Conservation (phyloP, 2,888 invertebrate species). For the Pristionchus japonicus region DNA sequence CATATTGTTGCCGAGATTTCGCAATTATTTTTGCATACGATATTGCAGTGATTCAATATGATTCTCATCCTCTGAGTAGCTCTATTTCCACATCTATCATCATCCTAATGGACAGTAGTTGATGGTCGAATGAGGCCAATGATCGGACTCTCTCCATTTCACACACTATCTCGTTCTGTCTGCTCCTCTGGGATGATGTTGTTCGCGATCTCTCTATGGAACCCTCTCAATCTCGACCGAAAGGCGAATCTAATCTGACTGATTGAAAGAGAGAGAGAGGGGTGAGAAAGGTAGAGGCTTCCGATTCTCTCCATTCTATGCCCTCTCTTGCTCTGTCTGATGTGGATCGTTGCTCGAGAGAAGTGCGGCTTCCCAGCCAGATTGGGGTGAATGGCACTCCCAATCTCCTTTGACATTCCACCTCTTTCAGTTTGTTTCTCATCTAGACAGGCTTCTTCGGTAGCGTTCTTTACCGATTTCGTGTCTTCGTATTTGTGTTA, state of each 20-base stretch:
- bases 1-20: no score
- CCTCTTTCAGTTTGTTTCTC: no score
- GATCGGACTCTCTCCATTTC: no score
- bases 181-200: neutral
- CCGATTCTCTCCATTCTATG: neutral
- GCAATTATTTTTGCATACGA: no score
- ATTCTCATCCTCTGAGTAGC: no score
- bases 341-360: neutral
- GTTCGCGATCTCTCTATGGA: neutral
- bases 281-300: neutral
- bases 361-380: neutral
- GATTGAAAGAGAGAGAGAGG: neutral
- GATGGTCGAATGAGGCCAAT: no score
- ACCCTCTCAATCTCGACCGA: neutral
- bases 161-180: no score
- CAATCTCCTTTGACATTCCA: neutral
- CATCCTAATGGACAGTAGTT: neutral
- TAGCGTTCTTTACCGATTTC: neutral
- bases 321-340: neutral
- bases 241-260: neutral
- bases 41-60: no score
- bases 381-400: neutral
- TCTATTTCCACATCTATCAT: neutral
- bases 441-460: neutral
- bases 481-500: neutral